Evolutionary conservation across 2,888 invertebrate genomes (phyloP), one percentile per base, ranked within the genome.

Genomic region (Gastracanthus pulcherrimus): DNA sequence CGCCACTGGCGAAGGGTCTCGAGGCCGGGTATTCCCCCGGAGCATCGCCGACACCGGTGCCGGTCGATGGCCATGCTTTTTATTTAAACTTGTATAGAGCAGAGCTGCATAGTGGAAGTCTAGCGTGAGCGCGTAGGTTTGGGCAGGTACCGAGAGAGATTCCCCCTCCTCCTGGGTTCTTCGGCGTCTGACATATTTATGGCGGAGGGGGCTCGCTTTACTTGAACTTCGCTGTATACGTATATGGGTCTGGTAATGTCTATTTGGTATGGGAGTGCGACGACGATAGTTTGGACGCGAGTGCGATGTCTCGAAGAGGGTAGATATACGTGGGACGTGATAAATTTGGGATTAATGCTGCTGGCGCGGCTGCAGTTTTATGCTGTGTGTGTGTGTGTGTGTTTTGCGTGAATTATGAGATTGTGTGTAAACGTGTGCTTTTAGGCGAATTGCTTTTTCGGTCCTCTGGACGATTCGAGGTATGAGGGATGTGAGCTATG

Each of bases 1-100:
- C 75, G 74, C 82, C 82, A 55, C 82, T 82, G 82, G n/a, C n/a
- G 13, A 75, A 78, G 82, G 82, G 78, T 82, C n/a, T n/a, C n/a
- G n/a, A n/a, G n/a, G n/a, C n/a, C 74, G 70, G 69, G 19, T 48
- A 29, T 69, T 71, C 55, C 75, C 19, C 81, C 58, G 62, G n/a
- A n/a, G n/a, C n/a, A n/a, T n/a, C n/a, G n/a, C n/a, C n/a, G n/a
- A n/a, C n/a, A 7, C 58, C 16, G 60, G 19, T 41, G 51, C 13
- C 74, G 72, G 81, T 74, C 77, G 72, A 69, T 77, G 76, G 72
- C 77, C 81, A 69, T n/a, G n/a, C 77, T 81, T 81, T 81, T 81
- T 81, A 81, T 81, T 71, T 64, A 70, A 70, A 69, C 36, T n/a
- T n/a, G 36, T n/a, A 38, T 48, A 64, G 66, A 45, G 81, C 71